Evolutionary conservation across 1,140 invertebrate genomes (phyloP).

Genomic region (Drosophila kohkoa): DNA sequence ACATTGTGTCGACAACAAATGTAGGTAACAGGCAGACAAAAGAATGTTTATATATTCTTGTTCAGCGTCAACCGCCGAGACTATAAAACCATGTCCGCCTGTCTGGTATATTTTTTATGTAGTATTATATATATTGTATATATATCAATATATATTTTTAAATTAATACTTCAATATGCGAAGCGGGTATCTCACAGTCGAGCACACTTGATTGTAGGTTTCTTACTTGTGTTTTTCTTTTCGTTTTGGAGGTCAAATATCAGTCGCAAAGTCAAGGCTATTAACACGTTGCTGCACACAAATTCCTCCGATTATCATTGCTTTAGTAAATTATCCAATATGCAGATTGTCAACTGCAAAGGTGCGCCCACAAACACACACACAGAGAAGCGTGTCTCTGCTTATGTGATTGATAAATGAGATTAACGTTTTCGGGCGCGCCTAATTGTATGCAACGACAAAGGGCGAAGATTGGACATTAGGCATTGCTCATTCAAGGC

Average conservation of each 20-base stretch:
- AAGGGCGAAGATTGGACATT: background rate
- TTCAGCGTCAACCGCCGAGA: too few species aligned
- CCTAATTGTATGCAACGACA: conserved; percentile 66
- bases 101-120: too few species aligned
- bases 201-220: too few species aligned
- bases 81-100: too few species aligned
- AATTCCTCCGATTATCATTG: conserved; percentile 29
- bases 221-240: too few species aligned
- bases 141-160: too few species aligned
- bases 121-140: too few species aligned
- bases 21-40: too few species aligned
- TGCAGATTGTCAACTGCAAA: conserved; percentile 26
- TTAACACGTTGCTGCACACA: conserved; percentile 16
- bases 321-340: conserved; percentile 43
- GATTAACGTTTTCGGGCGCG: conserved; percentile 58
- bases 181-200: too few species aligned
- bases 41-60: too few species aligned
- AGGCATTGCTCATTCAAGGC: conserved; percentile 26
- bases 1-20: too few species aligned
- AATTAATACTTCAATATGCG: too few species aligned
- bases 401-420: conserved; percentile 68
- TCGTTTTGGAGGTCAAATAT: conserved; percentile 23
- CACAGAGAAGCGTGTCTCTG: background rate
- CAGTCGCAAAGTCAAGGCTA: conserved; percentile 43
- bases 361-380: background rate